A percentile compares a stretch with the other conserved stretches of the same genome.
These are phyloP conservation scores for Planiliza haematocheilus DNA, from an alignment of 2,113 vertebrate species.

Conservation along the genomic window DNA sequence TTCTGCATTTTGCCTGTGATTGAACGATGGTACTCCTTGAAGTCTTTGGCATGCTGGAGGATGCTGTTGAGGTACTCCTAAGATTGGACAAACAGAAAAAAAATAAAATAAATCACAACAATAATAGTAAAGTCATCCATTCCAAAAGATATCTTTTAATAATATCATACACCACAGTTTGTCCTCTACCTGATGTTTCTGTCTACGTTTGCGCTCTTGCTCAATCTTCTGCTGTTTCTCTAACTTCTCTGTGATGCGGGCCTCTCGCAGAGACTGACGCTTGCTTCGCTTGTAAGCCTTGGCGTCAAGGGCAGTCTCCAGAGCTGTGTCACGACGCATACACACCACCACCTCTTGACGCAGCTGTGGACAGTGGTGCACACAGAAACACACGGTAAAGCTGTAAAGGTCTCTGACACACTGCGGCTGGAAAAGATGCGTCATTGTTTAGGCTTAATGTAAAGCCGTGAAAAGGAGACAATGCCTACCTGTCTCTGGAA, in stretches of 20 bases:
- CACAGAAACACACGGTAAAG: conserved; percentile 9
- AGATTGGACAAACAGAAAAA: background rate
- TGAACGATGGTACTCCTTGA: conserved; percentile 97
- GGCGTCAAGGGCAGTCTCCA: conserved; percentile 95
- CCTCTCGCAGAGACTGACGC: conserved; percentile 93
- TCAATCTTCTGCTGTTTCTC: conserved; percentile 99
- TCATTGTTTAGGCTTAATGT: background rate
- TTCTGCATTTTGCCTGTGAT: conserved; percentile 96
- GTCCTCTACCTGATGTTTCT: conserved; percentile 92
- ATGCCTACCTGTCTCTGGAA: conserved; percentile 93
- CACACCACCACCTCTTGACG: conserved; percentile 98
- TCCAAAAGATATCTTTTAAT: background rate
- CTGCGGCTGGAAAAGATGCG: background rate
- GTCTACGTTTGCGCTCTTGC: conserved; percentile 94
- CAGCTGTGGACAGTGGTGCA: conserved; percentile 78
- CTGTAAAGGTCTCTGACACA: background rate
- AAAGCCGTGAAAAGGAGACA: background rate
- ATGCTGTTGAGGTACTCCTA: conserved; percentile 99
- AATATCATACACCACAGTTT: background rate
- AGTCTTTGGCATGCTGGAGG: conserved; percentile 97
- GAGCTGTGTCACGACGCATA: conserved; percentile 95
- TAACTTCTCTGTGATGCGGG: conserved; percentile 96
- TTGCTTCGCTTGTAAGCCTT: conserved; percentile 99
- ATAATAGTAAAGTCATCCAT: background rate
- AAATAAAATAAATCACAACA: background rate